Percentiles rank a stretch among this genome's conserved stretches.
Evolutionary conservation across 2,113 vertebrate species (phyloP).

Genomic region (Sander vitreus): DNA sequence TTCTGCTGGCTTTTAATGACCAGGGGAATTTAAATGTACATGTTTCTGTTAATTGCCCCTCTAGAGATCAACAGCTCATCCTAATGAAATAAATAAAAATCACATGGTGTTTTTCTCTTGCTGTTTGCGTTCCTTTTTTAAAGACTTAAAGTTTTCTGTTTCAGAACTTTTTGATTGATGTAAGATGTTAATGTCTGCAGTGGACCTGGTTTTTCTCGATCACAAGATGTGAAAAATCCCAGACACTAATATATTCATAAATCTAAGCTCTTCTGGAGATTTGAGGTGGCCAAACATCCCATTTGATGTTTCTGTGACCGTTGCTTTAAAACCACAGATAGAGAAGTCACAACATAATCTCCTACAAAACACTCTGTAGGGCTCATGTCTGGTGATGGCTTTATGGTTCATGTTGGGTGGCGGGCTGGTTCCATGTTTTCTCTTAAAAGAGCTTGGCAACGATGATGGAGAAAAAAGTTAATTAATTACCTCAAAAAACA

Average conservation of each 20-base stretch:
- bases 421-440: background rate
- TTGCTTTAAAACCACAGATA: constrained; percentile 14
- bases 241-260: constrained; percentile 39
- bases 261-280: constrained; percentile 36
- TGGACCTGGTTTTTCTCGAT: background rate
- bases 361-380: background rate
- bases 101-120: background rate
- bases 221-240: background rate
- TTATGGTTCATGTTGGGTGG: background rate
- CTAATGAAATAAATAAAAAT: constrained; percentile 19
- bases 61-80: background rate
- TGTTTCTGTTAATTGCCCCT: background rate
- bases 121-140: background rate
- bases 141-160: background rate
- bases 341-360: constrained; percentile 24
- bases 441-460: background rate
- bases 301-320: constrained; percentile 27
- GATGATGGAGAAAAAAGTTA: background rate
- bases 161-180: constrained; percentile 1
- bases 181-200: background rate
- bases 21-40: constrained; percentile 14
- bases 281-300: constrained; percentile 4
- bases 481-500: background rate
- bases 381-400: background rate
- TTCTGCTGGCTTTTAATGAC: constrained; percentile 2